These are phyloP conservation scores for Eulemur rufifrons DNA, from an alignment of 2,113 vertebrate genomes.

Conservation along the genomic window DNA sequence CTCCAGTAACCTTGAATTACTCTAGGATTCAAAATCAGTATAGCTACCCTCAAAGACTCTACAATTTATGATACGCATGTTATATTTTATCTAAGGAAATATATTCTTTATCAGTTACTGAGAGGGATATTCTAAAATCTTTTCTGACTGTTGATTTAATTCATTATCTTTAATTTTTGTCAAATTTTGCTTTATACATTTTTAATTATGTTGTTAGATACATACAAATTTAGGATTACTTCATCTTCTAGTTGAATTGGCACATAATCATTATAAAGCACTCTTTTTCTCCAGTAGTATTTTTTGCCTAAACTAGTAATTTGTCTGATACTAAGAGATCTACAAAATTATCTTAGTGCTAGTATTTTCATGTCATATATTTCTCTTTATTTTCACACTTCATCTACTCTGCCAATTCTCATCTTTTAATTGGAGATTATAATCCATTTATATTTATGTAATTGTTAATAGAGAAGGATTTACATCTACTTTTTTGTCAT, in stretches of 20 bases:
- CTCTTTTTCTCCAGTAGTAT: background rate
- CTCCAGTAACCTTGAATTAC: background rate
- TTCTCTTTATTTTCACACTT: background rate
- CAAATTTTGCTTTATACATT: background rate
- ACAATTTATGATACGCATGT: background rate
- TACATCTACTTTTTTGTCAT: background rate
- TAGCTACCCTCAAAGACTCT: background rate
- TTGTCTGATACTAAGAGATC: background rate
- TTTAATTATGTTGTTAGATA: background rate
- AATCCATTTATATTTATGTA: background rate
- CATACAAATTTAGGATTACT: background rate
- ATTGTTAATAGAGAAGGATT: background rate
- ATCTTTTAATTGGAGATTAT: background rate
- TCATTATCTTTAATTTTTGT: background rate
- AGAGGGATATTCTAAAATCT: background rate
- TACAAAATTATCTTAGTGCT: background rate
- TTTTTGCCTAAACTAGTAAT: background rate
- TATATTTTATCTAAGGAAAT: background rate
- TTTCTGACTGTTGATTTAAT: background rate
- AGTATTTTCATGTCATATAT: background rate
- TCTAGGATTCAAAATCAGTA: background rate
- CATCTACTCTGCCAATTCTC: background rate
- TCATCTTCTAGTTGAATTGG: background rate
- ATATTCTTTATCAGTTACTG: background rate
- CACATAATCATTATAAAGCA: background rate